Base-by-base conservation (phyloP, 2,113 vertebrate genomes). In the Ophthalmolycus amberensis region DNA sequence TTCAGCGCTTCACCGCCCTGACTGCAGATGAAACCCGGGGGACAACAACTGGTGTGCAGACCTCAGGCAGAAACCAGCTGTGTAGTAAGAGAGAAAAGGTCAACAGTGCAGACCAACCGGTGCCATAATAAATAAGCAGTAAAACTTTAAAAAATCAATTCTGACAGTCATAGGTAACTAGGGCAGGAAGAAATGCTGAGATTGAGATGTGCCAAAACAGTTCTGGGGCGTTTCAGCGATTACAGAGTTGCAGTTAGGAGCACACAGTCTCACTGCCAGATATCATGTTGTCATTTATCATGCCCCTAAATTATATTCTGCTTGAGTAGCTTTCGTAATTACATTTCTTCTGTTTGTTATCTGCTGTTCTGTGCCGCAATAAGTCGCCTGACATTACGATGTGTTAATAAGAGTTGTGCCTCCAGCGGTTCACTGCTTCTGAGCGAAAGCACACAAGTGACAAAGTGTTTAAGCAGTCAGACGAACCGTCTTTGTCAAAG, bases 271-370 rank as follows among this genome's bases (percentile, higher is more conserved):
- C 52, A 3, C 50, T 71, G 68, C 76, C 60, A 76, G 50, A 73
- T 71, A 71, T 66, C 44, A 71, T 29, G 22, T 83, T 80, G 77
- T 80, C 77, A 71, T 93, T 83, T 78, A 66, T 91, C 82, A 74
- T 40, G 12, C 42, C 38, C 25, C 62, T 65, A 59, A 79, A 82
- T 85, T 80, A 38, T 67, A 83, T 84, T 87, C 67, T 68, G 75
- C 76, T 65, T 71, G 77, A 81, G 70, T 69, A 77, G 68, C 83
- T 88, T 73, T 80, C 67, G 68, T 88, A 89, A 93, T 91, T 89
- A 81, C 77, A 73, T 92, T 84, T 79, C 72, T 70, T 60, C 32
- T 82, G 58, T 86, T 85, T 88, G 65, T 84, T 88, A 82, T 84
- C 77, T 71, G 79, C 79, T 83, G 70, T 77, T 79, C 59, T 56